Evolutionary conservation across 2,113 vertebrate genomes (phyloP), one percentile per base, ranked within the genome.

Genomic region (Sturnira hondurensis): DNA sequence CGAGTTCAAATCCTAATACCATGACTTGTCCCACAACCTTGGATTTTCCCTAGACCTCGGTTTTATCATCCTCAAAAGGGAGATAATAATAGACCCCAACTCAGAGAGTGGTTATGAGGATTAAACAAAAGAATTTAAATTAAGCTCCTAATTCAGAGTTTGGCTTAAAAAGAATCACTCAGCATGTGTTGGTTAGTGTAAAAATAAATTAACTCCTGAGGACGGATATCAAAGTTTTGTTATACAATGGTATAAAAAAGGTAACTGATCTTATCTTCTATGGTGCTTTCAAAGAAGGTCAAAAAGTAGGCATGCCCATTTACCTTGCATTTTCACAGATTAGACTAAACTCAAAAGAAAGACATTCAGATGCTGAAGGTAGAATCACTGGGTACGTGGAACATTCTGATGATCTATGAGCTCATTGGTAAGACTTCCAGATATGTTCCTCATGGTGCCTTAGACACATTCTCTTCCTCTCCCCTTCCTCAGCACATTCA

Each of bases 121-220:
- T 91, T 41, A 89, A 88, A 54, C 12, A 56, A 88, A 91, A 63
- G 78, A 74, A 73, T 63, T 85, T 10, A 74, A 92, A 58, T 74
- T 67, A 68, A 95, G 63, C 2, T 33, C 16, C 26, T 73, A 54
- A 54, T 28, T 93, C 20, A 54, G 14, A 80, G 26, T 61, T 78
- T 87, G 19, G 14, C 16, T 90, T 87, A 2, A 45, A 77, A 89
- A 71, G 4, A 84, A 47, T 16, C 24, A 86, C 19, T 83, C 8
- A 91, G 73, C 67, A n/a, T n/a, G 45, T 43, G 16, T 20, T 71
- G 17, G 8, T 47, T 82, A 56, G 22, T 36, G 2, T 52, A 84
- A 70, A 24, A 70, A 56, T 71, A 93, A 81, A 80, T 58, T 36
- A 76, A 50, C 47, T 90, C 7, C 82, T 84, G 20, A 43, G 16